Base-by-base conservation (phyloP, 2,113 vertebrate species). In the Argyrosomus japonicus region DNA sequence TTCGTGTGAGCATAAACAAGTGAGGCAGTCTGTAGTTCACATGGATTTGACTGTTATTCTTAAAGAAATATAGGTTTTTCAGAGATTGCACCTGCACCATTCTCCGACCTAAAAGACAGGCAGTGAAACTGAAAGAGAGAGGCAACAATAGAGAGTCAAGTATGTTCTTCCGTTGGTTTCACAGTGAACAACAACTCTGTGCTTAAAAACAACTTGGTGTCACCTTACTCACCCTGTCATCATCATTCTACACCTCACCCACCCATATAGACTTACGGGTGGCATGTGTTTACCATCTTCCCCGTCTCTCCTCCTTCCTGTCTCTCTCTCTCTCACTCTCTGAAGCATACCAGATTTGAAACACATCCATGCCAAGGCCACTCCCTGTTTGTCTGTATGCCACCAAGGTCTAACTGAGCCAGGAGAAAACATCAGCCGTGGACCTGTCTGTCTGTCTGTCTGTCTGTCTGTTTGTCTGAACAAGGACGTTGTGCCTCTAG, bases 211-310 rank as follows among this genome's bases (percentile, higher is more conserved):
- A 79, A 56, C 58, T 36, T 17, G 1, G 58, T 72, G 65, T 84
- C 68, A 51, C 57, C 50, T 80, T 64, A 78, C 45, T 13, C 47
- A 19, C 17, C 5, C 14, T 6, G 47, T 79, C 79, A 85, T 75
- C 47, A 19, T 62, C 77, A 61, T 40, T 78, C 57, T 36, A 27
- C 67, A 15, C 54, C 4, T 80, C 56, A 64, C 64, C 64, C 72
- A 63, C 48, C 17, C 72, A 43, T 23, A 10, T 23, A 71, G 12
- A 71, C 50, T 32, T 14, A 67, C 1, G 0, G 25, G 15, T 77
- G 77, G 48, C 63, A 79, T 79, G 83, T 88, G 82, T 88, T 89
- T 86, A 88, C 74, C 77, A 18, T 48, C 29, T 29, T 58, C 0
- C 19, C 18, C 0, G 7, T 54, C 5, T 19, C 54, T 19, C 10